Conservation (phyloP, 2,888 invertebrate genomes). For the Lasioglossum oenotherae region DNA sequence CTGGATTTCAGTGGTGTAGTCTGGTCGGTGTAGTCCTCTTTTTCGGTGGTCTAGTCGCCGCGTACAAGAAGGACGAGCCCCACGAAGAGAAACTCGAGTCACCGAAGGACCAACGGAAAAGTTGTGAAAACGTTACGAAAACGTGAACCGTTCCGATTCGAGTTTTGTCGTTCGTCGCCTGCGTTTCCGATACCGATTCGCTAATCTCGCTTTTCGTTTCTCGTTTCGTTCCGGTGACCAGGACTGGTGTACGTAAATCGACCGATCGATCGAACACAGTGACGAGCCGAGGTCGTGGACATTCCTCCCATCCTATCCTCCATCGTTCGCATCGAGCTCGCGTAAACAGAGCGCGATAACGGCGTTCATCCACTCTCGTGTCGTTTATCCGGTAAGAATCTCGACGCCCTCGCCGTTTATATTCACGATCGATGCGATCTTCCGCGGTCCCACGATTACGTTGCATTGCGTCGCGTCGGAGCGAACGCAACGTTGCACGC, state of each 20-base stretch:
- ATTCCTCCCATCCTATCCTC: neutral
- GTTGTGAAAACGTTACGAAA: neutral
- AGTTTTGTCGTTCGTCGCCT: neutral
- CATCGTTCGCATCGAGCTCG: neutral
- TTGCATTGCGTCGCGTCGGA: neutral
- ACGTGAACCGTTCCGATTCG: neutral
- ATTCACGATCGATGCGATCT: neutral
- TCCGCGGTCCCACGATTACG: neutral
- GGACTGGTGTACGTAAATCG: neutral
- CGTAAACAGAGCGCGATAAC: neutral
- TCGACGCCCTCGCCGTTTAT: neutral
- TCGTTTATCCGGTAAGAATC: neutral
- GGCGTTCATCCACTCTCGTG: neutral
- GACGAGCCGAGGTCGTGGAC: neutral
- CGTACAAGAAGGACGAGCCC: slow-evolving; percentile 44
- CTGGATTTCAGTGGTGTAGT: slow-evolving; percentile 77
- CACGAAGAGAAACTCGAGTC: neutral
- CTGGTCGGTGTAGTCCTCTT: slow-evolving; percentile 72
- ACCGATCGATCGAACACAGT: neutral
- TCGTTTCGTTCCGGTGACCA: neutral
- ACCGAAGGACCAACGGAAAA: neutral
- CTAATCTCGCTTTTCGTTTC: neutral
- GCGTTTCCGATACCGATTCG: neutral
- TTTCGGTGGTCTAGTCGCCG: slow-evolving; percentile 55
- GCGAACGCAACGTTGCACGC: neutral